phyloP scores from a whole-genome alignment of 2,888 invertebrate genomes.

The Leptinotarsa juncta region DNA sequence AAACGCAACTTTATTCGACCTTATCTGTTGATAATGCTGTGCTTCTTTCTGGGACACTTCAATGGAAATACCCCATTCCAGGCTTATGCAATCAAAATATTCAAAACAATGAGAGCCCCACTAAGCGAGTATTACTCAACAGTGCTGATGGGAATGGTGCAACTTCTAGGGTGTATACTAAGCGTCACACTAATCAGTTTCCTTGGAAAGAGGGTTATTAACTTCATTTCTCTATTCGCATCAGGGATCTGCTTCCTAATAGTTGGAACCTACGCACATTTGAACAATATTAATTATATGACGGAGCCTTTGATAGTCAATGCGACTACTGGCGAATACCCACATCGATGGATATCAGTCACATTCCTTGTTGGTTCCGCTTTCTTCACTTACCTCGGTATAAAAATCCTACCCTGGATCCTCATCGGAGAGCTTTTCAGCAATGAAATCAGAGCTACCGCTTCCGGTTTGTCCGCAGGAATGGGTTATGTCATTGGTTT shows the following conservation, averaged over 20 bases:
- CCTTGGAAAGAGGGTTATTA: slow-evolving; percentile 78
- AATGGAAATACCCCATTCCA: slow-evolving; percentile 81
- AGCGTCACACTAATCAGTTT: slow-evolving; percentile 78
- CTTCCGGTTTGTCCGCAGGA: slow-evolving; percentile 79
- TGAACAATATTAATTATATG: slow-evolving; percentile 54
- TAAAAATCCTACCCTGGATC: slow-evolving; percentile 83
- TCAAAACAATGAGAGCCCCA: slow-evolving; percentile 77
- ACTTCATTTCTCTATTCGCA: slow-evolving; percentile 76
- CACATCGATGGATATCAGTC: slow-evolving; percentile 74
- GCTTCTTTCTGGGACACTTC: slow-evolving; percentile 81
- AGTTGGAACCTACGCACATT: slow-evolving; percentile 69
- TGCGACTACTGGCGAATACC: slow-evolving; percentile 3
- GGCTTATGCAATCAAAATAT: slow-evolving; percentile 81
- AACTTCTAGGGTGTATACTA: slow-evolving; percentile 74
- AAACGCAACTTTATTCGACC: slow-evolving; percentile 76
- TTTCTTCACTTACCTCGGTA: slow-evolving; percentile 76
- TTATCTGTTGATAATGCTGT: slow-evolving; percentile 73
- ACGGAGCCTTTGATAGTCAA: slow-evolving; percentile 12
- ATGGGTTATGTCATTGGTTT: slow-evolving; percentile 83
- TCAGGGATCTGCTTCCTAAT: slow-evolving; percentile 74
- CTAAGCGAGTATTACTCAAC: slow-evolving; percentile 83
- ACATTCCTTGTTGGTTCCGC: slow-evolving; percentile 75
- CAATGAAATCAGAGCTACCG: slow-evolving; percentile 75
- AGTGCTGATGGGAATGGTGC: slow-evolving; percentile 76
- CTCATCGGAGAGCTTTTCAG: slow-evolving; percentile 83